These are phyloP conservation scores for Hemitrygon akajei DNA, from an alignment of 2,797 vertebrate species.

Conservation along the genomic window DNA sequence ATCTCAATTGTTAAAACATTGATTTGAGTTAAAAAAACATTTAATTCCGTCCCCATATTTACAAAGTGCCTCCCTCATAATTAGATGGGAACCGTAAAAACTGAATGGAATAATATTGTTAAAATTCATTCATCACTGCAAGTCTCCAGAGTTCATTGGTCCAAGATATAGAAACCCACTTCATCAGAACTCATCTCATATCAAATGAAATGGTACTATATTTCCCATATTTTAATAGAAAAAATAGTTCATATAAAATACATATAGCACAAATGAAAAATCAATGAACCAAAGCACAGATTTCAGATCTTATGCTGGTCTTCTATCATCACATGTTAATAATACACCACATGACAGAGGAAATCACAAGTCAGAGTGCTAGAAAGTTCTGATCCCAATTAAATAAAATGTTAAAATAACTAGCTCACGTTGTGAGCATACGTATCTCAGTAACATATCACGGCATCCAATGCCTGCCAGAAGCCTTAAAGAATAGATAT, in stretches of 20 bases:
- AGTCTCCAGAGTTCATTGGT: not conserved
- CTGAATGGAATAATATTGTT: not conserved
- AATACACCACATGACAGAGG: not conserved
- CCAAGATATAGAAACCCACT: not conserved
- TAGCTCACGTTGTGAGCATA: not conserved
- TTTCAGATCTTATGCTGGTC: not conserved
- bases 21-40: not conserved
- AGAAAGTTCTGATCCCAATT: not conserved
- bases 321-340: conserved; percentile 1
- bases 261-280: not conserved
- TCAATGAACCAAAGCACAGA: not conserved
- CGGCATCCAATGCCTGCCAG: not conserved
- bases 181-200: not conserved
- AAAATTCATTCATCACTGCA: not conserved
- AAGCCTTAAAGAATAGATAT: not conserved
- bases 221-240: not conserved
- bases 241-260: not conserved
- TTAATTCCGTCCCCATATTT: not conserved
- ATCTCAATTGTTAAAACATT: too few relatives aligned
- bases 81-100: conserved; percentile 17
- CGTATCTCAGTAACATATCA: not conserved
- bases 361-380: not conserved
- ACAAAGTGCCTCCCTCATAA: not conserved
- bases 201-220: not conserved
- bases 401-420: not conserved